phyloP scores from a whole-genome alignment of 2,797 vertebrate species.

The Siniperca obscura region DNA sequence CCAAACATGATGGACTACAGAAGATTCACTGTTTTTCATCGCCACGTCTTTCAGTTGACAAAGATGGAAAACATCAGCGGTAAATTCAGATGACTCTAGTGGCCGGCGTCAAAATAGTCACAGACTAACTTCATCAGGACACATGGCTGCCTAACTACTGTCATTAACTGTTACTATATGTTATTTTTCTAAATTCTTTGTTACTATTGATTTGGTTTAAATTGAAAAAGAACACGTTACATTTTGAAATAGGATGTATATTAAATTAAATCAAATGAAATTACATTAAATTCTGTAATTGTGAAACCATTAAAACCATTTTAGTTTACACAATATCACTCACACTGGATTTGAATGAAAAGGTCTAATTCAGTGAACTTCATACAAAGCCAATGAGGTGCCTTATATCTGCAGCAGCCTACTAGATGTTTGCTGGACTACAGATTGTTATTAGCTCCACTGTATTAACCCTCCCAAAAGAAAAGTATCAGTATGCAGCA shows the following conservation, averaged over 20 bases:
- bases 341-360: neutral
- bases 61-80: no score
- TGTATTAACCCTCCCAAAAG: neutral
- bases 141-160: no score
- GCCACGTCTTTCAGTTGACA: no score
- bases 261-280: neutral
- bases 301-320: neutral
- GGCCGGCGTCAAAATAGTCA: no score
- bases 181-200: no score
- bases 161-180: no score
- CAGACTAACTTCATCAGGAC: no score
- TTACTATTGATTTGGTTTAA: no score
- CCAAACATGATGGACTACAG: no score
- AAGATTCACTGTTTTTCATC: no score
- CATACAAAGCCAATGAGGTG: neutral
- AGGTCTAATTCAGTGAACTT: neutral
- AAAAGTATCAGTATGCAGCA: neutral
- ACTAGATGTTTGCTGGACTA: neutral
- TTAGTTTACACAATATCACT: neutral
- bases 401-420: neutral
- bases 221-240: no score
- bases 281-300: neutral
- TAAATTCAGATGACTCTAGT: no score
- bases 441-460: neutral
- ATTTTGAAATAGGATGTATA: neutral